These are phyloP conservation scores for Perdix hodgsoniae DNA, from an alignment of 2,797 vertebrate species.

Conservation along the genomic window DNA sequence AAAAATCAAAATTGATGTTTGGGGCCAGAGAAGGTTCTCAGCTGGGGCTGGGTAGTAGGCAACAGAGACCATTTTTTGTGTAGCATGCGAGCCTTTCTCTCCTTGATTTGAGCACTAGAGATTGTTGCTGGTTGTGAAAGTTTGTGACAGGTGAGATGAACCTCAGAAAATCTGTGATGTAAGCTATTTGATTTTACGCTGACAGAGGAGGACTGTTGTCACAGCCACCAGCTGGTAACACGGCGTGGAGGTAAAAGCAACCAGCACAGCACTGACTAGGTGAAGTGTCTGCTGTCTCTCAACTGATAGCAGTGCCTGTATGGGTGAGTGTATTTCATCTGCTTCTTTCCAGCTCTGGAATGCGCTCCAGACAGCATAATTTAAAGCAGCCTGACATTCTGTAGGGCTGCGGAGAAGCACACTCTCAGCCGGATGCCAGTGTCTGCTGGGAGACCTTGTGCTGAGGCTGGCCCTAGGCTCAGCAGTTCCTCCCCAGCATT, in stretches of 20 bases:
- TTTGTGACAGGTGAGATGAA: accelerated
- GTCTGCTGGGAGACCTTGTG: too few species aligned
- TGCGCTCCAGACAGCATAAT: not conserved
- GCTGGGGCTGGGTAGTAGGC: not conserved
- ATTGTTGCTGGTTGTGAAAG: not conserved
- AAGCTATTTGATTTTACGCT: not conserved
- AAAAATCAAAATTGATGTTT: not conserved
- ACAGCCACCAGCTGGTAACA: not conserved
- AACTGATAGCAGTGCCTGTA: not conserved
- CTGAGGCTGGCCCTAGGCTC: not conserved
- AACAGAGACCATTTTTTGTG: not conserved
- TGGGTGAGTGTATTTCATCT: not conserved
- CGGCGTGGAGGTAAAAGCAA: not conserved
- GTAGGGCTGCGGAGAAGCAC: not conserved
- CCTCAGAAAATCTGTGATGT: not conserved
- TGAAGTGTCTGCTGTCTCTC: not conserved
- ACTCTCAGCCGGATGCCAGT: not conserved
- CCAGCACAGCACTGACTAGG: not conserved
- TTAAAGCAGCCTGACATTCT: not conserved
- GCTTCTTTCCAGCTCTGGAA: not conserved
- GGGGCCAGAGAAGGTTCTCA: not conserved
- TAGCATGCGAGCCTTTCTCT: accelerated
- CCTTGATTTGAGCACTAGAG: not conserved
- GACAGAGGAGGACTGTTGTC: not conserved
- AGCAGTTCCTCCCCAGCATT: too few species aligned